Evolutionary conservation across 37 sponge, comb jelly and placozoan species (phyloP), one percentile per base, ranked within the genome.

Genomic region (Dysidea cf. avara): DNA sequence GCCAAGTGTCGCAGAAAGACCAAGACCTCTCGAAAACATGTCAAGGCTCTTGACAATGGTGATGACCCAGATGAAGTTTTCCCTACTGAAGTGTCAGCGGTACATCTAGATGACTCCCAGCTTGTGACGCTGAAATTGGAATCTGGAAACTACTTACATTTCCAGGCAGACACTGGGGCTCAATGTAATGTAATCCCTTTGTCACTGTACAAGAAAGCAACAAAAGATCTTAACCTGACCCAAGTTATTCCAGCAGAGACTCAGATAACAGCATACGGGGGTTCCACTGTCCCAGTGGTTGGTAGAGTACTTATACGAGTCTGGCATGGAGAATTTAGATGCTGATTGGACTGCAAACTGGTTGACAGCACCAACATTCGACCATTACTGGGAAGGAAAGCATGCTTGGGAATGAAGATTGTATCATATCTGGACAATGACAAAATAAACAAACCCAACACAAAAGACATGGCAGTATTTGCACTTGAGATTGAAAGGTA

Each of bases 121-220:
- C 22, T 73, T 0, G 61, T 82, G 4, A 82, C 82, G 0, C 48
- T 72, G 34, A 38, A 64, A 35, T 65, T 72, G 36, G 74, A 81
- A 30, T 49, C 54, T 38, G 59, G 68, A 7, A 71, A 55, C 60
- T 72, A 58, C 67, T 1, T 72, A 20, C 56, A 66, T 3, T 81
- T 81, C 39, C 82, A 80, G 56, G 69, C 43, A 17, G 69, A 79
- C 60, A 79, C 70, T 3, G 70, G 72, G 7, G 71, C 81, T 3
- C 82, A 81, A 69, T 81, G 74, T 35, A 68, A 69, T 79, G 80
- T 79, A 3, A 4, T 79, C 3, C 70, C 70, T 47, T 9, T 68
- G 51, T 39, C 26, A 1, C 31, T 76, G 18, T 76, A 76, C 77
- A 76, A 76, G 64, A 53, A 64, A 17, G 77, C 77, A 5, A 54